These are phyloP conservation scores for Pediacus dermestoides DNA, from an alignment of 2,888 invertebrate genomes.

Conservation along the genomic window DNA sequence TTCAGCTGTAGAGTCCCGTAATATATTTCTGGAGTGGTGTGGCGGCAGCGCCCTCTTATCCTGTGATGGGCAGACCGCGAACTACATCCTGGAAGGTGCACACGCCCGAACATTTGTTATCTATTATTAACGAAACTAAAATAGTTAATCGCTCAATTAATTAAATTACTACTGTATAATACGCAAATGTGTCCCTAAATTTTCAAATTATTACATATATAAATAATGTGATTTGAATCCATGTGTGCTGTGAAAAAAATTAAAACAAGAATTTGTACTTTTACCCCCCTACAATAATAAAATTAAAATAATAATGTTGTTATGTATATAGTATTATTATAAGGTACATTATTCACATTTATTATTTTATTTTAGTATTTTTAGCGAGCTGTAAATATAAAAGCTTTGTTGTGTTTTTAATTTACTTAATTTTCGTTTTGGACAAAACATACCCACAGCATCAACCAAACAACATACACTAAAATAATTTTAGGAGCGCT, in stretches of 20 bases:
- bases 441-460: too few relatives aligned
- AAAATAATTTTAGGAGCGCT: too few relatives aligned
- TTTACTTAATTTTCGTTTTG: too few relatives aligned
- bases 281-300: too few relatives aligned
- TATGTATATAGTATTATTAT: too few relatives aligned
- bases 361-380: too few relatives aligned
- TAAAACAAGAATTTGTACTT: too few relatives aligned
- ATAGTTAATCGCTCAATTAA: conserved; percentile 31
- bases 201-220: conserved; percentile 18
- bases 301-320: too few relatives aligned
- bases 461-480: conserved; percentile 14
- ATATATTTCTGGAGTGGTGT: too few relatives aligned
- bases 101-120: conserved; percentile 42
- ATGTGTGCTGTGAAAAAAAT: conserved; percentile 39
- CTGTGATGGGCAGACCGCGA: conserved; percentile 36
- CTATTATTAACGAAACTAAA: conserved; percentile 36
- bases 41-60: conserved; percentile 34
- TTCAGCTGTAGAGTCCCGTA: conserved; percentile 24
- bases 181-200: conserved; percentile 28
- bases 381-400: conserved; percentile 27
- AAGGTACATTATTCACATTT: conserved; percentile 30
- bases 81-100: conserved; percentile 39
- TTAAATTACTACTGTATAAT: conserved; percentile 15
- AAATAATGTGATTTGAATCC: conserved; percentile 34
- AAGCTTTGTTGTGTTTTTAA: conserved; percentile 25